phyloP scores from a whole-genome alignment of 2,113 vertebrate species.

The Ursus arctos region DNA sequence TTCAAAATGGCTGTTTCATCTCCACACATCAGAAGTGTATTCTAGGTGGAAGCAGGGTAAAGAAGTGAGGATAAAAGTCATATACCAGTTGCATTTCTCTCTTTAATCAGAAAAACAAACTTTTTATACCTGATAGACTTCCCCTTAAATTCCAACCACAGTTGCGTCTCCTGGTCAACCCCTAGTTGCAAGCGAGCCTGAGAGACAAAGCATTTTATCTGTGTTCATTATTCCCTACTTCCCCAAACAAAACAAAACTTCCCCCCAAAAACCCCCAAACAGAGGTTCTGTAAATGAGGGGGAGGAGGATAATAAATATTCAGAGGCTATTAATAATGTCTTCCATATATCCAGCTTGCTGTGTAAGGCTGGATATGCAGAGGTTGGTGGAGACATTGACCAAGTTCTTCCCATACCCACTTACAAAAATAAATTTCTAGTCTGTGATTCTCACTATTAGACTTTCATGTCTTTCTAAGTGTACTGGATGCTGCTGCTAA shows the following conservation, averaged over 20 bases:
- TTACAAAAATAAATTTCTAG: neutral
- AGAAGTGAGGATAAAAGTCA: neutral
- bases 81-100: neutral
- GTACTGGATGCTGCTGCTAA: neutral
- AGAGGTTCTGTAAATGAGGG: neutral
- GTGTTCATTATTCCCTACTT: neutral
- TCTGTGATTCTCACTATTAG: neutral
- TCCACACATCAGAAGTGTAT: neutral
- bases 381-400: neutral
- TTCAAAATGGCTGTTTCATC: neutral
- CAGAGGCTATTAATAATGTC: neutral
- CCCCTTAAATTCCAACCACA: neutral
- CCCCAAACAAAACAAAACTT: neutral
- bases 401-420: neutral
- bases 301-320: neutral
- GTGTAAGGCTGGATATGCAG: neutral
- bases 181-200: neutral
- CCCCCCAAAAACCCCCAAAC: neutral
- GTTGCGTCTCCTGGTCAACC: neutral
- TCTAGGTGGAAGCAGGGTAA: neutral
- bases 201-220: neutral
- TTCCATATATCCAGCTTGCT: neutral
- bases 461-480: conserved; percentile 10
- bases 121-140: neutral
- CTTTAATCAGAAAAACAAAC: neutral